These are phyloP conservation scores for Sorex fumeus DNA, from an alignment of 2,113 vertebrate species.

Conservation along the genomic window DNA sequence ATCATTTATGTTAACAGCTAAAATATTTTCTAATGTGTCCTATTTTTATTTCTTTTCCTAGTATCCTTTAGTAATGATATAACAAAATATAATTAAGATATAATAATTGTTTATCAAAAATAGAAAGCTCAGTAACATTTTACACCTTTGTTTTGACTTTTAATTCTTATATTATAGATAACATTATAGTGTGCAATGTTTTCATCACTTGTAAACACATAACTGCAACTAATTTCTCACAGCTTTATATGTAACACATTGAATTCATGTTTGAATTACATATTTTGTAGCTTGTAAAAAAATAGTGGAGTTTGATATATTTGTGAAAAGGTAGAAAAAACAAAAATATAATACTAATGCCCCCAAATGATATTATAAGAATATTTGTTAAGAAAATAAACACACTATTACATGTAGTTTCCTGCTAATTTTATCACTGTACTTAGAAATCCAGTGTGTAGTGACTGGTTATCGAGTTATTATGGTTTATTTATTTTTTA, in stretches of 20 bases:
- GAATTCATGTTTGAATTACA: conserved; percentile 6
- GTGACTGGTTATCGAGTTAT: background rate
- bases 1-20: background rate
- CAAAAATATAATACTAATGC: conserved; percentile 2
- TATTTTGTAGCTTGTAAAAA: background rate
- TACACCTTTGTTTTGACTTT: background rate
- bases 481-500: background rate
- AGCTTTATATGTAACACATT: background rate
- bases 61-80: background rate
- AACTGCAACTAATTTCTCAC: background rate
- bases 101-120: background rate
- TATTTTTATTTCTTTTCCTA: background rate
- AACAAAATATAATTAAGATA: background rate
- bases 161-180: background rate
- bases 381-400: conserved; percentile 8
- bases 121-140: background rate
- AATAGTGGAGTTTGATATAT: background rate
- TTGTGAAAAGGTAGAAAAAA: background rate
- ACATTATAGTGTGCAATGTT: background rate
- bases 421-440: conserved; percentile 3
- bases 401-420: background rate
- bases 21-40: background rate
- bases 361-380: background rate
- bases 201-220: background rate
- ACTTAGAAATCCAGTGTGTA: background rate